A percentile compares a stretch with the other conserved stretches of the same genome.
Conservation (phyloP, 2,113 vertebrate genomes). For the Crocuta crocuta region DNA sequence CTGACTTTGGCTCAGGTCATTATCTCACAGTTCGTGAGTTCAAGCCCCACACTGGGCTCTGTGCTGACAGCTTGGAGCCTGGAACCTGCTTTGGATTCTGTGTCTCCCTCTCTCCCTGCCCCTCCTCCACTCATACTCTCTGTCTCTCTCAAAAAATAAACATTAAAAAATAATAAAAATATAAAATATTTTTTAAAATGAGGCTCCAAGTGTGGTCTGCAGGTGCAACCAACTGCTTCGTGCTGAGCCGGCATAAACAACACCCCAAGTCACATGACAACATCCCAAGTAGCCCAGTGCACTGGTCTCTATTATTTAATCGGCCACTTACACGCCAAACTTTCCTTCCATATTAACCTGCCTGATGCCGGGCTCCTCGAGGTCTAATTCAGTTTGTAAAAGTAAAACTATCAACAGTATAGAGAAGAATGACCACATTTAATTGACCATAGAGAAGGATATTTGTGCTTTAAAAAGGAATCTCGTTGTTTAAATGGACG, state of each 20-base stretch:
- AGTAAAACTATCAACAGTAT: neutral
- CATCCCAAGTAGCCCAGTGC: neutral
- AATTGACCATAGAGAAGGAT: neutral
- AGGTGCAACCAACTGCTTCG: neutral
- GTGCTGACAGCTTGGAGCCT: too few relatives aligned
- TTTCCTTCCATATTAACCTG: neutral
- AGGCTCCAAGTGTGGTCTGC: neutral
- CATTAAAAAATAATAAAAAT: too few relatives aligned
- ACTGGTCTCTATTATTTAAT: neutral
- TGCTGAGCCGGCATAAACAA: neutral
- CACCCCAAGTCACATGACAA: too few relatives aligned
- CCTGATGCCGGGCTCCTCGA: neutral
- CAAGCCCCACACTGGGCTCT: too few relatives aligned
- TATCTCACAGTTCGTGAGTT: accelerated
- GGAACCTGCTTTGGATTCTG: too few relatives aligned
- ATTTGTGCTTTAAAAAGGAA: neutral
- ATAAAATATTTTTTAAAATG: too few relatives aligned
- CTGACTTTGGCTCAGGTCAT: too few relatives aligned
- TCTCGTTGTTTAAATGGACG: neutral
- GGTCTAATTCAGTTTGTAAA: neutral
- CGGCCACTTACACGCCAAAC: neutral
- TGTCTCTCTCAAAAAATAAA: too few relatives aligned
- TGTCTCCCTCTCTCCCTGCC: too few relatives aligned
- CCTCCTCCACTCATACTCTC: too few relatives aligned
- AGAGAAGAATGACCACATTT: neutral